Evolutionary conservation across 1,140 invertebrate species (phyloP).

Genomic region (Lasioglossum baleicum): DNA sequence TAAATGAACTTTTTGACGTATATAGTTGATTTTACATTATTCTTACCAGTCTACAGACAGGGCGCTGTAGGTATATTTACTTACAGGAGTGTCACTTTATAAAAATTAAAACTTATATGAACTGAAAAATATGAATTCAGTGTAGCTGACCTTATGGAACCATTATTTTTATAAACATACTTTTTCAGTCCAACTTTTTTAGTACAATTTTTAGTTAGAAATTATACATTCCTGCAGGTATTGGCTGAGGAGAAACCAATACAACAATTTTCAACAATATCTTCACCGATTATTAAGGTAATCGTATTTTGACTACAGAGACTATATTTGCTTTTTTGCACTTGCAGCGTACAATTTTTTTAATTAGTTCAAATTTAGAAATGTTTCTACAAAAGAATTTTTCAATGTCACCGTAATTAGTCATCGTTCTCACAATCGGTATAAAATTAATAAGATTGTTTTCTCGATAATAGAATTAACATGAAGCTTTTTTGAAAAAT

Average conservation of each 20-base stretch:
- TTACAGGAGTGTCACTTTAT: constrained; percentile 1
- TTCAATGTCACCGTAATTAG: not conserved
- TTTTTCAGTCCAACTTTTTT: not conserved
- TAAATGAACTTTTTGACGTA: too few relatives aligned
- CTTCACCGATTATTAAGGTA: not conserved
- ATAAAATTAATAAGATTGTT: not conserved
- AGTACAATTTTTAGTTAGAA: not conserved
- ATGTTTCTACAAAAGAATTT: not conserved
- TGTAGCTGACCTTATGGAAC: not conserved
- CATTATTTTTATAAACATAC: not conserved
- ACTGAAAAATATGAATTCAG: not conserved
- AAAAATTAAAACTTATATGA: not conserved
- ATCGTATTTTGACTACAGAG: not conserved
- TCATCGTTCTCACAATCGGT: not conserved
- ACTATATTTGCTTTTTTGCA: not conserved
- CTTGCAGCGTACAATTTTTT: not conserved
- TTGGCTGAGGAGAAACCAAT: not conserved
- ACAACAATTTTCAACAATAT: not conserved
- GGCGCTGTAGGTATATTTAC: not conserved
- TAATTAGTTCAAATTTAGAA: not conserved
- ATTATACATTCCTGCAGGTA: not conserved
- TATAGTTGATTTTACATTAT: too few relatives aligned
- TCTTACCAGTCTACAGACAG: too few relatives aligned
- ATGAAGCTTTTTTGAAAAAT: not conserved
- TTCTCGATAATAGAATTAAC: not conserved